phyloP scores from a whole-genome alignment of 2,888 invertebrate genomes.

The Nomada ruficornis region DNA sequence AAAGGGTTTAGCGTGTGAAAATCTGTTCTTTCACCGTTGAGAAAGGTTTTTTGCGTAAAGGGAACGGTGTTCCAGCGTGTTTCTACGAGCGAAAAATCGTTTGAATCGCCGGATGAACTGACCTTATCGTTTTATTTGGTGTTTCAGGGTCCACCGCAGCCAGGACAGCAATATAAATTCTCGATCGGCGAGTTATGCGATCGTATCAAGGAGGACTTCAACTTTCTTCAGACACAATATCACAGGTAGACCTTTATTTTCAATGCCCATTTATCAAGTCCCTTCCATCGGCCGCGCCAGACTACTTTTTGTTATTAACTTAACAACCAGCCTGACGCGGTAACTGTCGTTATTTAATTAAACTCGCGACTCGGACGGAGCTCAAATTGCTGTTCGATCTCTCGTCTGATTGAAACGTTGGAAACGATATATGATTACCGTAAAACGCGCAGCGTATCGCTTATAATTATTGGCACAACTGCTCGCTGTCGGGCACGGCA shows the following conservation, averaged over 20 bases:
- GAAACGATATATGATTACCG: background rate
- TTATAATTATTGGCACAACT: constrained; percentile 16
- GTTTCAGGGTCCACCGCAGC: constrained; percentile 93
- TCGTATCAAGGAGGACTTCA: constrained; percentile 97
- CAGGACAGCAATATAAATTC: constrained; percentile 96
- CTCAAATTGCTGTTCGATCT: background rate
- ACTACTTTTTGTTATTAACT: background rate
- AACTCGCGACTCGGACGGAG: background rate
- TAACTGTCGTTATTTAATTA: background rate
- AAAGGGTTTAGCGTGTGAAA: constrained; percentile 30
- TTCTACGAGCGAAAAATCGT: constrained; percentile 14
- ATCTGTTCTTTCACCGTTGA: constrained; percentile 30
- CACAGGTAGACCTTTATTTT: constrained; percentile 89
- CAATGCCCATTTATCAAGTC: constrained; percentile 11
- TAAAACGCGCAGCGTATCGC: background rate
- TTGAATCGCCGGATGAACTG: constrained; percentile 17
- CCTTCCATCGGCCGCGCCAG: background rate
- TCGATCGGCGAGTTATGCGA: constrained; percentile 97
- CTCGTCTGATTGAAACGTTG: constrained; percentile 2
- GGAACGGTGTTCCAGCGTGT: background rate
- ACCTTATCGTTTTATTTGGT: constrained; percentile 74
- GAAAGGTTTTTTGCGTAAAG: constrained; percentile 8
- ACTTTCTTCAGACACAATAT: constrained; percentile 97
- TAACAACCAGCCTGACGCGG: background rate
- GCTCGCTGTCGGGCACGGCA: background rate